These are phyloP conservation scores for Acanthisitta chloris DNA, from an alignment of 2,113 vertebrate genomes.

Conservation along the genomic window DNA sequence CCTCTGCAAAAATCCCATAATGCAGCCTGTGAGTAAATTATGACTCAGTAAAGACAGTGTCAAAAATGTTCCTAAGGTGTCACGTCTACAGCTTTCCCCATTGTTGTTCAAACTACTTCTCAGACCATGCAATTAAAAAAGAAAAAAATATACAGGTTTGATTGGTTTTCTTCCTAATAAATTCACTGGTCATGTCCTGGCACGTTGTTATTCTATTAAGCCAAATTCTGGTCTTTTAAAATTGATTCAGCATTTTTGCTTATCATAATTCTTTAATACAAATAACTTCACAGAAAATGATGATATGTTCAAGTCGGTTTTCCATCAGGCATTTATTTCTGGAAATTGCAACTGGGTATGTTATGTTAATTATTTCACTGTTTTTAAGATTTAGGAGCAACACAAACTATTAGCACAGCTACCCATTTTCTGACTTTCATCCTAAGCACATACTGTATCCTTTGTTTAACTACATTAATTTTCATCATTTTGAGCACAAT, in stretches of 20 bases:
- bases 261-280: neutral
- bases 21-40: neutral
- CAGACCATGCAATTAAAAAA: neutral
- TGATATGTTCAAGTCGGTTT: neutral
- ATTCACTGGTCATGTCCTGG: neutral
- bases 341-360: neutral
- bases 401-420: neutral
- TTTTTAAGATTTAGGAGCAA: neutral
- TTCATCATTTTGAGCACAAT: neutral
- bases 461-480: neutral
- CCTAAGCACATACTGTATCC: neutral
- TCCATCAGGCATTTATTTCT: neutral
- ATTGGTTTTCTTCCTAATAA: neutral
- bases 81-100: neutral
- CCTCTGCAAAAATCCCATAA: neutral
- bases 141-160: neutral
- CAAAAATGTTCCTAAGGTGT: neutral
- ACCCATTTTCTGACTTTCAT: neutral
- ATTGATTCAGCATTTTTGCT: neutral
- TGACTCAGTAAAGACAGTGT: neutral
- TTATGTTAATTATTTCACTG: neutral
- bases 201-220: neutral
- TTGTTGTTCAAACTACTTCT: neutral
- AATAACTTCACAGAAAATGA: neutral
- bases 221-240: neutral